Conservation (phyloP, 1,140 invertebrate genomes). For the Spodoptera litura region DNA sequence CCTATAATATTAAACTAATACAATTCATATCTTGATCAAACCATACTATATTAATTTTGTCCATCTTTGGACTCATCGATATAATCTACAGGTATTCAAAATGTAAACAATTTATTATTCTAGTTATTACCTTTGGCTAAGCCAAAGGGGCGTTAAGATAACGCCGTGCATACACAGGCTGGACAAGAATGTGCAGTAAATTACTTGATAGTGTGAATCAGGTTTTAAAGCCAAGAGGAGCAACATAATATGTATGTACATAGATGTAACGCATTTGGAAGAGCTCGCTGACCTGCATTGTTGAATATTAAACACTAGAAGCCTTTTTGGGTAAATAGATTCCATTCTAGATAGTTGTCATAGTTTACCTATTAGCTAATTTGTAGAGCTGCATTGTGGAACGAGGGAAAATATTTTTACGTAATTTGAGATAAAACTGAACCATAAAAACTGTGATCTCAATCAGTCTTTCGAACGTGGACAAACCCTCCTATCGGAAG, state of each 20-base stretch:
- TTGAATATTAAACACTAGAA: slow-evolving; percentile 25
- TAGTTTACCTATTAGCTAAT: slow-evolving; percentile 6
- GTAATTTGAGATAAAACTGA: no score
- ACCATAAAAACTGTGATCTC: no score
- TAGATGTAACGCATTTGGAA: slow-evolving; percentile 14
- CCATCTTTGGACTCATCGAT: no score
- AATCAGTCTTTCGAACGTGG: no score
- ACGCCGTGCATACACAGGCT: neutral
- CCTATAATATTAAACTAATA: no score
- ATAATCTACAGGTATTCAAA: no score
- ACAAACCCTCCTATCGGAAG: no score
- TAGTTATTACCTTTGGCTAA: neutral
- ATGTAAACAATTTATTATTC: neutral
- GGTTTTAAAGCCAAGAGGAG: slow-evolving; percentile 21
- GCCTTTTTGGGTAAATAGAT: slow-evolving; percentile 33
- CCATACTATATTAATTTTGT: no score
- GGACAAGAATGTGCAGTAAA: slow-evolving; percentile 21
- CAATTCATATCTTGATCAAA: no score
- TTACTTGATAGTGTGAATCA: slow-evolving; percentile 5
- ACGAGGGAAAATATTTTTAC: neutral
- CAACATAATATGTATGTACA: neutral
- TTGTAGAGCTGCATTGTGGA: neutral
- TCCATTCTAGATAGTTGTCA: slow-evolving; percentile 20
- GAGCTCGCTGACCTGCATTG: slow-evolving; percentile 33
- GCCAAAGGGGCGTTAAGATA: neutral